phyloP scores from a whole-genome alignment of 2,888 invertebrate species.

The Tryphoninae sp. region DNA sequence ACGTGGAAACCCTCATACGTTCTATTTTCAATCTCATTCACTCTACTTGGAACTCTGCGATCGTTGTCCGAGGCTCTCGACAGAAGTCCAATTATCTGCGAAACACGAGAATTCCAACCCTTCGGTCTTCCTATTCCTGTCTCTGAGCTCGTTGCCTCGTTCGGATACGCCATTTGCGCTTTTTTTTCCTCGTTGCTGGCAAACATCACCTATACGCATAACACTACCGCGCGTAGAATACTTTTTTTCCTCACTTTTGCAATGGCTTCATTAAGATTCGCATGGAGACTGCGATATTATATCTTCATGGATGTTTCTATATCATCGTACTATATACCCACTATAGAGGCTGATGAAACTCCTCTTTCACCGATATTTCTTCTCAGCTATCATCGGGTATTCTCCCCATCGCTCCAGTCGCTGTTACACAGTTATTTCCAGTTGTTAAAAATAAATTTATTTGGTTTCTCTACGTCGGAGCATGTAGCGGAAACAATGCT shows the following conservation, averaged over 20 bases:
- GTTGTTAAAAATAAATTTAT: conserved; percentile 32
- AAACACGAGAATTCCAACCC: neutral
- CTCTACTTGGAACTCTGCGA: neutral
- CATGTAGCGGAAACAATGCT: conserved; percentile 1
- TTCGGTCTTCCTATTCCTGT: neutral
- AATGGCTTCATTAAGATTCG: conserved; percentile 6
- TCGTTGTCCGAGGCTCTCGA: neutral
- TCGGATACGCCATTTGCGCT: neutral
- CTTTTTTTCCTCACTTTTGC: neutral
- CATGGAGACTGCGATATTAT: conserved; percentile 34
- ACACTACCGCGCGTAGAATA: neutral
- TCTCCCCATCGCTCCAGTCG: neutral
- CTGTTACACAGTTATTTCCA: conserved; percentile 19
- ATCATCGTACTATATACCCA: conserved; percentile 25
- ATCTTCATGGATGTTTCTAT: conserved; percentile 18
- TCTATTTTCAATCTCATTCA: neutral
- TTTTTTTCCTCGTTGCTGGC: neutral
- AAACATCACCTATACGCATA: conserved; percentile 10
- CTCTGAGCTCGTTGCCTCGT: neutral
- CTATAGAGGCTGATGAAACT: conserved; percentile 59
- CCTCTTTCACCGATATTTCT: conserved; percentile 37
- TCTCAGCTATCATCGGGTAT: neutral
- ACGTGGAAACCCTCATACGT: neutral
- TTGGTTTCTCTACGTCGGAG: neutral
- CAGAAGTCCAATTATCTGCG: conserved; percentile 19